Evolutionary conservation across 2,113 vertebrate genomes (phyloP), one percentile per base, ranked within the genome.

Genomic region (Oenanthe oenanthe): DNA sequence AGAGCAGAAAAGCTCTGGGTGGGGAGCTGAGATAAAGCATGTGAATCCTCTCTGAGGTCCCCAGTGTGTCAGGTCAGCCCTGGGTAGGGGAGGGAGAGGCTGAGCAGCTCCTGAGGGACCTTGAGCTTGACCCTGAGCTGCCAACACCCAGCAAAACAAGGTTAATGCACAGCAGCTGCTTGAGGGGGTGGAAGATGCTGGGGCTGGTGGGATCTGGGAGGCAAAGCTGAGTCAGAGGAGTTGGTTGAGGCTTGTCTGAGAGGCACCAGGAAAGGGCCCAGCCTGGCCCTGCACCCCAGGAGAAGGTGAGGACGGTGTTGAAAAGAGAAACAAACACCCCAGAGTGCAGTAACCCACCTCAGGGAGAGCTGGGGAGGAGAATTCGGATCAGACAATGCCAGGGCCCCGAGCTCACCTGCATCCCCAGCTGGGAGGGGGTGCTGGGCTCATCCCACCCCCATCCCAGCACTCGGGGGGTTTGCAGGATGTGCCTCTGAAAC

Each of bases 351-450:
- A 11, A 36, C 17, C 1, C 29, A 4, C 1, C 4, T 31, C 1
- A 0, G 38, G 17, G 36, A 6, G 28, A 0, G 17, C 17, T 24
- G 5, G 29, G 42, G 13, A 32, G 26, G 15, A 1, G 4, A 73
- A 43, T 26, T 48, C 0, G 2, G 31, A 43, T 43, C 60, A 40
- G 24, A 36, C 80, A 80, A 12, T 0, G 8, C 5, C 31, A 2
- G 21, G 8, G 29, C 57, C 38, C 65, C 12, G 2, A 3, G 10
- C 14, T 19, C 0, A 0, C 3, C 0, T 7, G 36, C 6, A 0
- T 36, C 21, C 42, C 12, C 32, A 29, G 60, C 20, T 32, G 31
- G 42, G 40, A 2, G 12, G 42, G 22, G 51, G 15, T 5, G 29
- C 10, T 43, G 56, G 28, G 17, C 48, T 72, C 12, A 0, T 18